Percentiles rank a stretch among this genome's conserved stretches.
These are phyloP conservation scores for Alcedo quadribrachys DNA, from an alignment of 2,797 vertebrate species.

Conservation along the genomic window DNA sequence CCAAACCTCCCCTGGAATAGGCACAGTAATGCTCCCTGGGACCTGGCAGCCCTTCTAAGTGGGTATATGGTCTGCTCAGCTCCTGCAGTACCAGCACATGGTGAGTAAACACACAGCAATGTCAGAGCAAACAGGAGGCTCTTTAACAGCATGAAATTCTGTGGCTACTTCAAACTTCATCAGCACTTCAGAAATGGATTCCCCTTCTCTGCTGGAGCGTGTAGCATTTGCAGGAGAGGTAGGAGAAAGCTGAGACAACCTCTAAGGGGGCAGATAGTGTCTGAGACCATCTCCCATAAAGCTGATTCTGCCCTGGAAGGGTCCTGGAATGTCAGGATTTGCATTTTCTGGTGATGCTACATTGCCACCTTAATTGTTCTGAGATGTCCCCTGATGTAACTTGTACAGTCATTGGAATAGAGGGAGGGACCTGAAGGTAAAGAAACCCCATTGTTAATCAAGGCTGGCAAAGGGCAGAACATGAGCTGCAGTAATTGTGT, in stretches of 20 bases:
- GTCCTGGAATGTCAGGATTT: neutral
- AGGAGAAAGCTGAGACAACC: neutral
- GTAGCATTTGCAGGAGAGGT: neutral
- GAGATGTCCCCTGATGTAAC: neutral
- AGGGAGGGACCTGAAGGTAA: neutral
- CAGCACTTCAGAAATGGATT: conserved; percentile 4
- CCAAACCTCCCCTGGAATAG: neutral
- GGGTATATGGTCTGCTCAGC: conserved; percentile 18
- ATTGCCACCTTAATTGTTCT: fast-evolving
- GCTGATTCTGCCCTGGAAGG: neutral
- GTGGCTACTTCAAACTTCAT: neutral
- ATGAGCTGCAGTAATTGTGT: neutral
- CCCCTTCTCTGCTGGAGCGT: neutral
- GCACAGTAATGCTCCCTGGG: neutral
- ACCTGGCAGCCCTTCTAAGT: conserved; percentile 19
- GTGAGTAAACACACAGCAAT: neutral
- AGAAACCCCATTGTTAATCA: neutral
- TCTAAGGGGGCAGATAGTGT: neutral
- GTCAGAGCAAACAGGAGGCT: neutral
- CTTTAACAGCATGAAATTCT: neutral
- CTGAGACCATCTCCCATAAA: neutral
- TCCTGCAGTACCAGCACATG: neutral
- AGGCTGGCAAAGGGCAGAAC: neutral
- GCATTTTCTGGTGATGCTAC: neutral
- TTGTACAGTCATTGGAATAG: neutral